phyloP scores from a whole-genome alignment of 2,113 vertebrate genomes.

The Oryzias curvinotus region DNA sequence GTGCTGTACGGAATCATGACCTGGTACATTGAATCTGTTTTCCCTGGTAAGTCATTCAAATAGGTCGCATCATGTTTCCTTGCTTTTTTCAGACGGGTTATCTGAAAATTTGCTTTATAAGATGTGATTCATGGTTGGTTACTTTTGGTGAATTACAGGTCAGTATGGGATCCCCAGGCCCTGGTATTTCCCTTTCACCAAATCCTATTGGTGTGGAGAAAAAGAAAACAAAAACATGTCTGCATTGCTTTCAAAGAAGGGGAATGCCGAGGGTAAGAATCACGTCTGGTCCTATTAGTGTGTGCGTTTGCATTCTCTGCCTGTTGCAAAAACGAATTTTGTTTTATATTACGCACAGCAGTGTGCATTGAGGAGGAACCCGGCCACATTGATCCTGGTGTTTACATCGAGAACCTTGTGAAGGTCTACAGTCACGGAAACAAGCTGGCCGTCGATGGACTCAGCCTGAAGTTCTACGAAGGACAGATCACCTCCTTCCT shows the following conservation, averaged over 20 bases:
- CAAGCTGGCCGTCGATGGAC: slow-evolving; percentile 92
- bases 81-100: neutral
- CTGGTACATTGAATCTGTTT: slow-evolving; percentile 96
- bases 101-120: neutral
- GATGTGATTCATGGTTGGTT: neutral
- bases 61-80: neutral
- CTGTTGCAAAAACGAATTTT: slow-evolving; percentile 1
- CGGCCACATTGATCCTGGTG: slow-evolving; percentile 87
- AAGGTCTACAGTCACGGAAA: slow-evolving; percentile 96
- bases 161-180: slow-evolving; percentile 94
- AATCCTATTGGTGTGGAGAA: slow-evolving; percentile 95
- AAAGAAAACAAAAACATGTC: slow-evolving; percentile 75
- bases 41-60: slow-evolving; percentile 82
- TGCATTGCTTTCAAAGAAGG: slow-evolving; percentile 74
- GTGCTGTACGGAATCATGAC: slow-evolving; percentile 92
- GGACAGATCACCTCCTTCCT: slow-evolving; percentile 98
- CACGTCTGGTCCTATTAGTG: neutral
- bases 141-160: slow-evolving; percentile 69
- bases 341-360: slow-evolving; percentile 62
- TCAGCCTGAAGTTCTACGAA: slow-evolving; percentile 93
- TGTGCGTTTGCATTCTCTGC: neutral
- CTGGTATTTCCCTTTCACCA: slow-evolving; percentile 97
- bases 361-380: slow-evolving; percentile 95
- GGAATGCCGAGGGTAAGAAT: slow-evolving; percentile 82
- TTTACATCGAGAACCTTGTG: slow-evolving; percentile 94